Evolutionary conservation across 2,113 vertebrate genomes (phyloP), one percentile per base, ranked within the genome.

Genomic region (Larimichthys crocea): DNA sequence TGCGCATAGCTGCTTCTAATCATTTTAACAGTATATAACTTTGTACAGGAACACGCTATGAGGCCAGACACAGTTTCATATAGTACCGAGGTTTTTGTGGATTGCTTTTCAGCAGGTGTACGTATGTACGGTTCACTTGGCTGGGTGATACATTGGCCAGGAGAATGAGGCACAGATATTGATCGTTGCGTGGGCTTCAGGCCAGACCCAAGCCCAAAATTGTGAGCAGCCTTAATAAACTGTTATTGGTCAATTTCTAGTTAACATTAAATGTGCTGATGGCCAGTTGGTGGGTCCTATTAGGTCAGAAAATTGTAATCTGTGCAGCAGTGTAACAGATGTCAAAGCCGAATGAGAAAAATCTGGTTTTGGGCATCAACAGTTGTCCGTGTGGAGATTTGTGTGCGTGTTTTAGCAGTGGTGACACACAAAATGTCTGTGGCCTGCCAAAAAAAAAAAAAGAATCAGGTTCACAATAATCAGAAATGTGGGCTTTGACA

Each of bases 221-320:
- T 88, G 86, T 48, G 61, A 73, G 68, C 52, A 67, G 69, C 68
- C 85, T 84, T 74, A 84, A 86, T 62, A 84, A 88, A 88, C 63
- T 83, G 83, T 84, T 90, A 86, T 90, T 89, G 88, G 86, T 91
- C 80, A 78, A 88, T 92, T 92, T 92, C 84, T 91, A 86, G 83
- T 92, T 88, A 84, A 80, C 76, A 70, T 84, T 86, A 82, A 89
- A 86, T 88, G 84, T 80, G 80, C 77, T 90, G 88, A 82, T 87
- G 89, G 80, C 81, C 79, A 77, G 76, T 90, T 73, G 74, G 83
- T 86, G 4, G 82, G 76, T 67, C 76, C 79, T 83, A 88, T 93
- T 89, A 88, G 89, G 84, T 85, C 79, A 72, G 77, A 90, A 88
- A 89, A 94, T 86, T 90, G 87, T 90, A 92, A 90, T 89, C 90